Evolutionary conservation across 2,888 invertebrate species (phyloP), one percentile per base, ranked within the genome.

Genomic region (Eupithecia tripunctaria): DNA sequence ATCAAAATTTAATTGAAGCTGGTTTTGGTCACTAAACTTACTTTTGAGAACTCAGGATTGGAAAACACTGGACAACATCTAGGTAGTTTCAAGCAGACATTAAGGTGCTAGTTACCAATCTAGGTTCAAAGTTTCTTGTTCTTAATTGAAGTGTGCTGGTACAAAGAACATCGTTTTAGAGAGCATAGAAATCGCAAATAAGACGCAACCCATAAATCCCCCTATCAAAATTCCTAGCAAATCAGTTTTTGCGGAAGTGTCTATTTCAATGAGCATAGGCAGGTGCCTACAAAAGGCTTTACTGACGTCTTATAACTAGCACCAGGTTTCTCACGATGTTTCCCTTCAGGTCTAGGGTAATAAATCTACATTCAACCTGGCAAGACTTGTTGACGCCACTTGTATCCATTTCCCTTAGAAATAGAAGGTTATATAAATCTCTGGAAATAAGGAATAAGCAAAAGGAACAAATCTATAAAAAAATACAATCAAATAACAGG

Each of bases 241-340:
- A 56, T 56, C 56, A 56, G 12, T 25, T 51, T 21, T 12, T 56
- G 5, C 29, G 60, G 27, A 60, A 29, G 60, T 60, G 60, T 29
- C 60, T 29, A 63, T 63, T 32, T n/a, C 29, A 63, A 63, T 32
- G 32, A 14, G n/a, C 32, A 32, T 32, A n/a, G 6, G n/a, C 32
- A 32, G n/a, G n/a, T 32, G 32, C 18, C 10, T 32, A 64, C 21
- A 63, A 36, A 32, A 38, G 38, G 38, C 14, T 21, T n/a, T n/a
- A 38, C 21, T n/a, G n/a, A 25, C 21, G 41, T 14, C 36, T 38
- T 21, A 38, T 64, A 38, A 64, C 32, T 21, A 21, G 36, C 12
- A 29, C 63, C 29, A 21, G 64, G 64, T 56, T 65, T 71, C 71
- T 36, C 67, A 67, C 71, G 67, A 67, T 71, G 62, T 60, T 71